phyloP scores from a whole-genome alignment of 1,140 invertebrate species.

The Leptinotarsa defecta region DNA sequence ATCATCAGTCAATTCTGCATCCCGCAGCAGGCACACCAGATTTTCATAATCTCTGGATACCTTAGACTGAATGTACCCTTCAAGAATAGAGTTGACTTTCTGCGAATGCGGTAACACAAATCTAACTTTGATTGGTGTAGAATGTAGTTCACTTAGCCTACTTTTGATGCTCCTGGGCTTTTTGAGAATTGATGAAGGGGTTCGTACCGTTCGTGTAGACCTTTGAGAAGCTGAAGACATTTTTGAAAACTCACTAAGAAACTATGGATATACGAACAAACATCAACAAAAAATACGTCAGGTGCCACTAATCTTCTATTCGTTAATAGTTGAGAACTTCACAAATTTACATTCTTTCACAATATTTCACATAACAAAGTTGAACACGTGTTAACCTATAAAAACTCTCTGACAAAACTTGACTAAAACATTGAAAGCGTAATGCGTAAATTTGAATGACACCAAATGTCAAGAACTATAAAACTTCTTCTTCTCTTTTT shows the following conservation, averaged over 20 bases:
- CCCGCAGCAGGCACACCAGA: constrained; percentile 49
- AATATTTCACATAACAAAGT: too few species aligned
- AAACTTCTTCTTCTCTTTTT: too few species aligned
- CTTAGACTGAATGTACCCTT: constrained; percentile 39
- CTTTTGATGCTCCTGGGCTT: constrained; percentile 36
- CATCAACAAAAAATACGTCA: too few species aligned
- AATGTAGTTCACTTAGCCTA: constrained; percentile 35
- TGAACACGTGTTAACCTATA: too few species aligned
- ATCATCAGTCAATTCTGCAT: constrained; percentile 59
- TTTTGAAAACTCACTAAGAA: neutral
- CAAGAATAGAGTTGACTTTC: constrained; percentile 47
- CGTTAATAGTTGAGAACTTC: too few species aligned
- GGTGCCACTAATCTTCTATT: too few species aligned
- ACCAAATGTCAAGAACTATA: too few species aligned
- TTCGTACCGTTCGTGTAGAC: neutral
- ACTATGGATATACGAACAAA: too few species aligned
- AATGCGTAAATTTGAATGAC: too few species aligned
- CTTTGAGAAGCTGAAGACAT: constrained; percentile 29
- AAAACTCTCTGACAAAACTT: too few species aligned
- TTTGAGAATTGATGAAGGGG: constrained; percentile 44
- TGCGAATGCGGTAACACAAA: constrained; percentile 51
- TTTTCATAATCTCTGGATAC: constrained; percentile 48
- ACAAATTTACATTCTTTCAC: too few species aligned
- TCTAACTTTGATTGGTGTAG: constrained; percentile 47
- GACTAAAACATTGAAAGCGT: too few species aligned